These are phyloP conservation scores for Sterrhoptilus dennistouni DNA, from an alignment of 2,113 vertebrate species.

Conservation along the genomic window DNA sequence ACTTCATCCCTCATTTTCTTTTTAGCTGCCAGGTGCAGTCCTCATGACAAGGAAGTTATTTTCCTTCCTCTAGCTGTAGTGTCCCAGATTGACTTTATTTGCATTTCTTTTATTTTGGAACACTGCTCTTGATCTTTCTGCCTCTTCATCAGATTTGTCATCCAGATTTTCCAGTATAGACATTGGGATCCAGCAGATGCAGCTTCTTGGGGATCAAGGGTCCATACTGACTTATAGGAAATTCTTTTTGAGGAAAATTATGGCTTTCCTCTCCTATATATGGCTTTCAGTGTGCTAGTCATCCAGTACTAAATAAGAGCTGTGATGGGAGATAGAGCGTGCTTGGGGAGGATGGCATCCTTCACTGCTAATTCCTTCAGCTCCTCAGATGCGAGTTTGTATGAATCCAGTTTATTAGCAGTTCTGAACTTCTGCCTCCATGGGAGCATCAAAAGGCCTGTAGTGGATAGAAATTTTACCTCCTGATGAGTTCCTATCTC, in stretches of 20 bases:
- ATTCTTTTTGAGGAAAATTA: neutral
- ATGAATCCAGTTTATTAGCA: neutral
- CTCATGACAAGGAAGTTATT: neutral
- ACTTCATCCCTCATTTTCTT: neutral
- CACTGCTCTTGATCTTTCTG: neutral
- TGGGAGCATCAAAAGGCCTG: neutral
- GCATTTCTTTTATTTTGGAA: neutral
- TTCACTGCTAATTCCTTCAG: neutral
- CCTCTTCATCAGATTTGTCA: neutral
- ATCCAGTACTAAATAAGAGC: neutral
- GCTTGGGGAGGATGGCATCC: neutral
- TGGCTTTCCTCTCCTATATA: neutral
- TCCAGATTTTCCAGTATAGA: neutral
- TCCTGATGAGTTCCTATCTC: neutral
- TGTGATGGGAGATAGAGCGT: neutral
- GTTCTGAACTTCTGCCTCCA: neutral
- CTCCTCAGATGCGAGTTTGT: neutral
- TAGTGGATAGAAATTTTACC: neutral
- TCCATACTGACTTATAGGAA: neutral
- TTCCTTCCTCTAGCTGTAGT: neutral
- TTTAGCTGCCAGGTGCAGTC: neutral
- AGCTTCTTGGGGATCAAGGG: neutral
- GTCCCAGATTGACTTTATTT: neutral
- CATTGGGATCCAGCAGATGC: accelerated
- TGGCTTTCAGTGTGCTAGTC: neutral